These are phyloP conservation scores for Macrosiphum euphorbiae DNA, from an alignment of 2,888 invertebrate species.

Conservation along the genomic window DNA sequence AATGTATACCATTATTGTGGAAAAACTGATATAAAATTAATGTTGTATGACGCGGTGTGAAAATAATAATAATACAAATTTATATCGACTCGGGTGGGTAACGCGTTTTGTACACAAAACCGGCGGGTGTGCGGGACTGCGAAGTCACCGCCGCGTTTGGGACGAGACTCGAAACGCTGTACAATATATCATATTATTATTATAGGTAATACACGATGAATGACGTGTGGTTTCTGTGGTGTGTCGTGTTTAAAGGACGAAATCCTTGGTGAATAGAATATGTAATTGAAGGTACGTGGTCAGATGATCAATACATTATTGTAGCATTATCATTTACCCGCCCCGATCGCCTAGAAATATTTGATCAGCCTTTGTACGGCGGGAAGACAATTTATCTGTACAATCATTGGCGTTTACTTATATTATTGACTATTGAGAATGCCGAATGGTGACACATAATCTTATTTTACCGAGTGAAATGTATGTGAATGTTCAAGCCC, in stretches of 20 bases:
- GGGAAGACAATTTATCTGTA: no score
- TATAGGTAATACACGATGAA: neutral
- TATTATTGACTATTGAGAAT: no score
- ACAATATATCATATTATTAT: neutral
- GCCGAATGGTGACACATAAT: no score
- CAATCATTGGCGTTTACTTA: no score
- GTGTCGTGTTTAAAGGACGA: neutral
- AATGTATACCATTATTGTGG: neutral
- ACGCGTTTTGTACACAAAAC: conserved; percentile 2
- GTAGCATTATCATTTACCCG: neutral
- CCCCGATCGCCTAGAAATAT: neutral
- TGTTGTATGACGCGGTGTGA: neutral
- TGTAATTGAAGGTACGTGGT: neutral
- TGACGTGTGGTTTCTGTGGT: conserved; percentile 26
- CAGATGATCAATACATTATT: neutral
- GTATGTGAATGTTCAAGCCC: no score
- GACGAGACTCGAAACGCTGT: neutral
- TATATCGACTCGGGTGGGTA: neutral
- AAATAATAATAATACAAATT: conserved; percentile 19
- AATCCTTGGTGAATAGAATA: conserved; percentile 13
- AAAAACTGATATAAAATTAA: conserved; percentile 51
- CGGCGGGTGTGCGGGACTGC: neutral
- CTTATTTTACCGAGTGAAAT: no score
- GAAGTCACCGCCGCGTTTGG: neutral
- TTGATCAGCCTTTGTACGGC: no score